Base-by-base conservation (phyloP, 2,888 invertebrate genomes). In the Cryptophagus acutangulus region DNA sequence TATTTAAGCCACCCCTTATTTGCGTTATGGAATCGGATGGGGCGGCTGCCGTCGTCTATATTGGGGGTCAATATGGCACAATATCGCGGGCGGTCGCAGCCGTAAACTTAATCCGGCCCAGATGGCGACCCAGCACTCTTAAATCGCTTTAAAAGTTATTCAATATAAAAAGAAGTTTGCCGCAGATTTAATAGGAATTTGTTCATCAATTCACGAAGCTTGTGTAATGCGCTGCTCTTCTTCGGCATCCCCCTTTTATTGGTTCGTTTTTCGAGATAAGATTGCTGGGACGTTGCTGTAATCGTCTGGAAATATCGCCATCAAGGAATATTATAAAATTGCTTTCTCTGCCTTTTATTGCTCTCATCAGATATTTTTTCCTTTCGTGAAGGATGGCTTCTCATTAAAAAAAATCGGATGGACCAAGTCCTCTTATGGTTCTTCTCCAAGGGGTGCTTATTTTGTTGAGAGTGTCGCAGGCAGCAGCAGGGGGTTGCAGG, bases 101-200 rank as follows among this genome's bases (percentile, higher is more conserved):
- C 61, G 62, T 64, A 65, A 66, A 69, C 63, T 68, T 70, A 69
- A 70, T 69, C 69, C 68, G 57, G 58, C 64, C 62, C 70, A 69
- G 68, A 67, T 69, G 69, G 66, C 65, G 63, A 58, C 55, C 53
- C 57, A 53, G 61, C 60, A 60, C 66, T 67, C 67, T 67, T 65
- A 67, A 67, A 67, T 69, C 67, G 69, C 59, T 67, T 66, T 62
- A 65, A 69, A 69, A 70, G 66, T 70, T 69, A 67, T 69, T 70
- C 69, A 69, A 70, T 70, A 70, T 70, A 68, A 69, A 69, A 69
- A 69, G 66, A 65, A 65, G 64, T 64, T 63, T 48, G 54, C 58
- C 62, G 62, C 63, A 66, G 70, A 70, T 71, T 70, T 71, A 70
- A 71, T 70, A 70, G 68, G 67, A 70, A 70, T 69, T 69, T 69